phyloP scores from a whole-genome alignment of 2,113 vertebrate genomes.

The Tricholaema leucomelas region DNA sequence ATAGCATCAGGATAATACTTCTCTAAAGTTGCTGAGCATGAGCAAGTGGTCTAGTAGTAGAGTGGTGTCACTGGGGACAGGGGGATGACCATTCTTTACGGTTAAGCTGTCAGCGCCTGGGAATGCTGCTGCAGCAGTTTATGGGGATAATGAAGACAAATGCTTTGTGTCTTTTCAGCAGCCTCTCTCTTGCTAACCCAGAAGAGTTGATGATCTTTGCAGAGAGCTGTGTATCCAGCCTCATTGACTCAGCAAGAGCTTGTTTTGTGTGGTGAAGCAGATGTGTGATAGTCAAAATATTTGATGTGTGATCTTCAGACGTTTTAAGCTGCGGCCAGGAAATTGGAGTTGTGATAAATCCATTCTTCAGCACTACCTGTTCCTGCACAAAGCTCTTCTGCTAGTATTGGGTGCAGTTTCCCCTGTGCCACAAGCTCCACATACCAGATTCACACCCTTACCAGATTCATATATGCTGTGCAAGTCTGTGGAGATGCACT shows the following conservation, averaged over 20 bases:
- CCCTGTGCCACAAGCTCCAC: neutral
- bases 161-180: neutral
- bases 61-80: neutral
- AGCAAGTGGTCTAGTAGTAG: neutral
- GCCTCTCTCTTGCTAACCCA: neutral
- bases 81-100: neutral
- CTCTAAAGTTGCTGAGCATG: neutral
- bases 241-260: neutral
- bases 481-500: neutral
- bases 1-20: neutral
- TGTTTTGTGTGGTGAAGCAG: neutral
- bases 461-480: neutral
- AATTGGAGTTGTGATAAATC: neutral
- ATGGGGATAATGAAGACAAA: neutral
- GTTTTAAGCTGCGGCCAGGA: neutral
- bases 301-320: neutral
- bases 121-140: neutral
- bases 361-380: neutral
- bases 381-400: neutral
- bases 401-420: neutral
- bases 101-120: neutral
- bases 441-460: rapidly evolving
- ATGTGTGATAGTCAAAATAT: neutral
- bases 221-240: neutral
- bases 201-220: neutral